Conservation (phyloP, 1,140 invertebrate genomes). For the Heliconius himera region DNA sequence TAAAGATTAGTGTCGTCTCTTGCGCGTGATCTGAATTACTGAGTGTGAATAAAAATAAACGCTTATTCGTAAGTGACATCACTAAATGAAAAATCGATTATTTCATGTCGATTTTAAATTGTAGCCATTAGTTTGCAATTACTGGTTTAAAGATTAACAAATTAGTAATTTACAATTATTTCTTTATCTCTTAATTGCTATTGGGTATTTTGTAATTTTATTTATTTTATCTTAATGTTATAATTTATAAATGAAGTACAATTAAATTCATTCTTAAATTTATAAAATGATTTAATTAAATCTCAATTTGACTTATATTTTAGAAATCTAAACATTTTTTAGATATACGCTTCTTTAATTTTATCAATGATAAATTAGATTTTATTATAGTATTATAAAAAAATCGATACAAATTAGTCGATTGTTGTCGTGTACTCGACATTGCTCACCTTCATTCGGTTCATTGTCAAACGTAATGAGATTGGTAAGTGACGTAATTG, state of each 20-base stretch:
- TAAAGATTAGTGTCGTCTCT: slow-evolving; percentile 6
- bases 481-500: slow-evolving; percentile 6
- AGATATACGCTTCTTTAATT: no score
- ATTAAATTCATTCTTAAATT: no score
- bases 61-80: slow-evolving; percentile 7
- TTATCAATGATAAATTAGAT: background rate
- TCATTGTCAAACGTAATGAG: slow-evolving; percentile 6
- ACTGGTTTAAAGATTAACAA: background rate
- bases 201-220: background rate
- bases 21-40: slow-evolving; percentile 23
- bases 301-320: no score
- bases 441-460: background rate
- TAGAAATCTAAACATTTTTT: no score
- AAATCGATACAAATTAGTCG: background rate
- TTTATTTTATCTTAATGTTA: background rate
- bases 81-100: background rate
- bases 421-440: background rate
- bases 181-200: background rate
- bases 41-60: slow-evolving; percentile 2
- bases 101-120: background rate
- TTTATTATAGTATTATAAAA: background rate
- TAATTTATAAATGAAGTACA: background rate
- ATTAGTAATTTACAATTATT: background rate
- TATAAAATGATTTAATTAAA: no score
- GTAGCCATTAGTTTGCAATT: background rate